These are phyloP conservation scores for Salmo trutta DNA, from an alignment of 2,797 vertebrate species.

Conservation along the genomic window DNA sequence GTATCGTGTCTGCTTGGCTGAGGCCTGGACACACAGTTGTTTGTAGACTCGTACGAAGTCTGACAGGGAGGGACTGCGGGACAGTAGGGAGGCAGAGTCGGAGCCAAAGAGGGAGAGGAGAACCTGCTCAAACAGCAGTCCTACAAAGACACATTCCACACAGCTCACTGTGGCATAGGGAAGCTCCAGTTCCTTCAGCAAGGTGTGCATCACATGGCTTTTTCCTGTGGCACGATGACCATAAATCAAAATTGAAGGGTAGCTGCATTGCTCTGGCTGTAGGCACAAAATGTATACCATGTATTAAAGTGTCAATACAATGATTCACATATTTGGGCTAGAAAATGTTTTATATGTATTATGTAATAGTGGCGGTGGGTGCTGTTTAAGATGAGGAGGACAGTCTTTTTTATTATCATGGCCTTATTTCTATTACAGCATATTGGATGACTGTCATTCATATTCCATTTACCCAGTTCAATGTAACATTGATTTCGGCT, in stretches of 20 bases:
- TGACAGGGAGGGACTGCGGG: slow-evolving; percentile 81
- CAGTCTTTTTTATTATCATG: too few species aligned
- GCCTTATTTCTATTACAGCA: too few species aligned
- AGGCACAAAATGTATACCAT: slow-evolving; percentile 17
- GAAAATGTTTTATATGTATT: background rate
- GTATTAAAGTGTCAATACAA: background rate
- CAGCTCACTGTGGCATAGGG: slow-evolving; percentile 88
- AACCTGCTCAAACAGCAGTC: slow-evolving; percentile 88
- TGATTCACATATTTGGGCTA: background rate
- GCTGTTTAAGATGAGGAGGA: too few species aligned
- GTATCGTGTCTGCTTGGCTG: slow-evolving; percentile 85
- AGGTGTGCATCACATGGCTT: slow-evolving; percentile 85
- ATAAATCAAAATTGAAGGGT: slow-evolving; percentile 92
- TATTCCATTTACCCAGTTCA: too few species aligned
- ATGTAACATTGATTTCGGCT: too few species aligned
- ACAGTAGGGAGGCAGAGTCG: slow-evolving; percentile 67
- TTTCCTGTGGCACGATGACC: slow-evolving; percentile 93
- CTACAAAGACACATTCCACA: slow-evolving; percentile 85
- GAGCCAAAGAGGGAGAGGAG: slow-evolving; percentile 80
- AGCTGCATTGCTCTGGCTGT: slow-evolving; percentile 88
- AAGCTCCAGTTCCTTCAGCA: slow-evolving; percentile 87
- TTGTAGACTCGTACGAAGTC: slow-evolving; percentile 91
- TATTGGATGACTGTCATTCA: too few species aligned
- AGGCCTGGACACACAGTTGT: slow-evolving; percentile 67
- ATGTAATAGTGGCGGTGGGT: background rate